Evolutionary conservation across 2,113 vertebrate genomes (phyloP), one percentile per base, ranked within the genome.

Genomic region (Nestor notabilis): DNA sequence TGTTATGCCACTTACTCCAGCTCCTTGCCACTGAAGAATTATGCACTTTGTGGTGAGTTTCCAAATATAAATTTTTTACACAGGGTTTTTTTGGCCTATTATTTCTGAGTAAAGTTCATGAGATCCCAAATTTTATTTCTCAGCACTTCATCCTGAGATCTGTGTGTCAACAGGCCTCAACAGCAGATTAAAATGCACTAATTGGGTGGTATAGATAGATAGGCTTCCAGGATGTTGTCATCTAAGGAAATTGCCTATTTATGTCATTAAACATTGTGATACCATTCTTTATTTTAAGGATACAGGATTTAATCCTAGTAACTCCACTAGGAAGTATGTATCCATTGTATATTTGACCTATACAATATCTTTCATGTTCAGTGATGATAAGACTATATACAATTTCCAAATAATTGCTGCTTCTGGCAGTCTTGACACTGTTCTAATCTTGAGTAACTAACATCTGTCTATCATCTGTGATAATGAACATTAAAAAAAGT

Each of bases 321-420:
- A 13, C 13, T 75, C 58, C 53, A 61, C 23, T 39, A 44, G 41
- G 5, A 33, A 37, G 11, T 43, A 21, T 61, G 35, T 14, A 64
- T 43, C 44, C 18, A 8, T 74, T 53, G 19, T 53, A 7, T 66
- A 2, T 69, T 80, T 66, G 53, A 71, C n/a, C 31, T 52, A 0
- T 16, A 6, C 24, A 37, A 0, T 23, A 11, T 35, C 44, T 63
- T 39, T 44, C 41, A 0, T 19, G 23, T 44, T 90, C 24, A 72
- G 12, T 3, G 4, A 4, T 5, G 9, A 17, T 21, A 66, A 28
- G 13, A 63, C 20, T 33, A 5, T 20, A 9, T 20, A 23, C 24
- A n/a, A 87, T 95, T 81, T 63, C 76, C 60, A 66, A 66, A 35
- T 41, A 55, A 60, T 74, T 74, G 71, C 37, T 64, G 39, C 25